phyloP scores from a whole-genome alignment of 2,888 invertebrate genomes.

The Antheraea assamensis region DNA sequence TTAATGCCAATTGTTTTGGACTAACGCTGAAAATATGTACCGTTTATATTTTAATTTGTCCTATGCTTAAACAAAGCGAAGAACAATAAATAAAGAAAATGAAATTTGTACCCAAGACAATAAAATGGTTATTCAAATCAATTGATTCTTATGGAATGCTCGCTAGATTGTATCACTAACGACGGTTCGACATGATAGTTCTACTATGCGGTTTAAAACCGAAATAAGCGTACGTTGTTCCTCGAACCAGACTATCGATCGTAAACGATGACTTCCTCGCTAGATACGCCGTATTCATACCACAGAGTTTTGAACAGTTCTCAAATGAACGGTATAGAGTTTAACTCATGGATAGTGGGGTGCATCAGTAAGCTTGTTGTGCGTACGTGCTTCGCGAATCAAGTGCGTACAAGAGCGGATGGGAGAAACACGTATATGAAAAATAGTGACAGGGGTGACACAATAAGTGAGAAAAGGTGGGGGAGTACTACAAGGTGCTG shows the following conservation, averaged over 20 bases:
- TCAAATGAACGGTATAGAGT: slow-evolving; percentile 51
- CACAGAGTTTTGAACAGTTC: slow-evolving; percentile 34
- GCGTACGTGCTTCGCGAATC: slow-evolving; percentile 78
- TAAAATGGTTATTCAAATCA: slow-evolving; percentile 36
- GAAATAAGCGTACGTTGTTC: slow-evolving; percentile 64
- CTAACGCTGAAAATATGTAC: not conserved
- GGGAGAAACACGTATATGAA: slow-evolving; percentile 72
- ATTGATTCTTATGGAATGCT: slow-evolving; percentile 51
- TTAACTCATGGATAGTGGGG: slow-evolving; percentile 40
- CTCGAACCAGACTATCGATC: slow-evolving; percentile 72
- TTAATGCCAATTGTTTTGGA: not conserved
- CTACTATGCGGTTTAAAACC: slow-evolving; percentile 64
- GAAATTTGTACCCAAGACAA: slow-evolving; percentile 19
- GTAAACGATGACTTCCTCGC: slow-evolving; percentile 60
- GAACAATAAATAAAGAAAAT: slow-evolving; percentile 3
- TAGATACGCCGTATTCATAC: slow-evolving; percentile 46
- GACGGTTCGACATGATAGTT: slow-evolving; percentile 59
- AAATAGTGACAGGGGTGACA: slow-evolving; percentile 77
- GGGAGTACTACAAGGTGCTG: slow-evolving; percentile 68
- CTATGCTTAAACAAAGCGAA: not conserved
- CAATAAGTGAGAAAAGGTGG: slow-evolving; percentile 62
- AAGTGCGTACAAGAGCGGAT: slow-evolving; percentile 78
- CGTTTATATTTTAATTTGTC: not conserved
- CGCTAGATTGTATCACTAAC: slow-evolving; percentile 53
- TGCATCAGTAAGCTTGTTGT: slow-evolving; percentile 29